A percentile compares a stretch with the other conserved stretches of the same genome.
These are phyloP conservation scores for Euwallacea similis DNA, from an alignment of 1,140 invertebrate genomes.

Conservation along the genomic window DNA sequence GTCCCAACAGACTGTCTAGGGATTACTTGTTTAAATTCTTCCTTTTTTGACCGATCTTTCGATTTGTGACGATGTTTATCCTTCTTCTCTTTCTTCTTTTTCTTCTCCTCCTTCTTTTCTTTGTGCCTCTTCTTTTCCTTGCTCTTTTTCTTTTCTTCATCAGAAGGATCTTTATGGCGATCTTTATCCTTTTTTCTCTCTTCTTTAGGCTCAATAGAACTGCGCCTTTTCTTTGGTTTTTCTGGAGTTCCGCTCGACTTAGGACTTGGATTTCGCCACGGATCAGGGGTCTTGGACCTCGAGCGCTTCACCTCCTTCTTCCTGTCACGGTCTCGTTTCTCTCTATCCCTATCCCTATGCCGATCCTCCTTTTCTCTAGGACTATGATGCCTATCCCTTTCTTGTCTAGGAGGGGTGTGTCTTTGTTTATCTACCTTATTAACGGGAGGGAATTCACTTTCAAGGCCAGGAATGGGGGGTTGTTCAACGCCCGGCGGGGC, in stretches of 20 bases:
- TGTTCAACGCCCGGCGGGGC: slow-evolving; percentile 51
- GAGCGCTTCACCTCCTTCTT: slow-evolving; percentile 27
- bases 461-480: slow-evolving; percentile 50
- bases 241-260: slow-evolving; percentile 49
- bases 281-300: slow-evolving; percentile 39
- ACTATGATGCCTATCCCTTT: slow-evolving; percentile 29
- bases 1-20: slow-evolving; percentile 52
- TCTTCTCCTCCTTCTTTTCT: slow-evolving; percentile 59
- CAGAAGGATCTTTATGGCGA: slow-evolving; percentile 52
- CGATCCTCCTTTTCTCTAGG: slow-evolving; percentile 35
- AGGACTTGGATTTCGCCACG: slow-evolving; percentile 39
- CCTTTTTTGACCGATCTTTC: slow-evolving; percentile 54
- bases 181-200: slow-evolving; percentile 55
- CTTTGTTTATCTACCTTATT: slow-evolving; percentile 24
- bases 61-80: slow-evolving; percentile 56
- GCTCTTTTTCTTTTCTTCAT: slow-evolving; percentile 56
- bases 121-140: slow-evolving; percentile 61
- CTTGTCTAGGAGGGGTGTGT: slow-evolving; percentile 23
- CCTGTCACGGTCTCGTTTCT: slow-evolving; percentile 19
- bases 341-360: slow-evolving; percentile 14
- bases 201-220: slow-evolving; percentile 48
- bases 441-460: slow-evolving; percentile 39
- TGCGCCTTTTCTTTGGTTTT: slow-evolving; percentile 40
- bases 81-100: slow-evolving; percentile 57
- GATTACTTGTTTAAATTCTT: slow-evolving; percentile 58